phyloP scores from a whole-genome alignment of 2,888 invertebrate genomes.

The Chrysomela aeneicollis region DNA sequence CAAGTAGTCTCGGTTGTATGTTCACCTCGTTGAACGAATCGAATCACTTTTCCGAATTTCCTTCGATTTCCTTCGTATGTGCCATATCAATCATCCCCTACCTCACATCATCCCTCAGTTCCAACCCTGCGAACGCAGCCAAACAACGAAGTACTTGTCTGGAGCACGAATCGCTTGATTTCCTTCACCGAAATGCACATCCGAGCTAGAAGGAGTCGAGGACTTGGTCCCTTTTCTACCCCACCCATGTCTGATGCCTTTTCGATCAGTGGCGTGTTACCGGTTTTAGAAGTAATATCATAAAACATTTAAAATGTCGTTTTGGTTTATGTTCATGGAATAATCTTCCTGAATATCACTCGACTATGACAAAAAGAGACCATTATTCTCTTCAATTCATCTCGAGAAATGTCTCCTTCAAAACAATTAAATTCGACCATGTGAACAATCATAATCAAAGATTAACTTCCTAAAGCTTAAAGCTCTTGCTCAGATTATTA shows the following conservation, averaged over 20 bases:
- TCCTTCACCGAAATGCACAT: slow-evolving; percentile 21
- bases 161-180: slow-evolving; percentile 22
- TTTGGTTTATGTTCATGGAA: no score
- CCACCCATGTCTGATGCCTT: no score
- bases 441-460: no score
- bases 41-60: not conserved
- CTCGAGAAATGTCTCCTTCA: no score
- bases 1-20: not conserved
- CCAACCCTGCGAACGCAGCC: not conserved
- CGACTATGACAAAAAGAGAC: no score
- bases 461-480: no score
- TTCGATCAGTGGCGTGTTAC: not conserved
- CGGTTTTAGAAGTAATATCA: not conserved
- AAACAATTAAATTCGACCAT: no score
- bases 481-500: no score
- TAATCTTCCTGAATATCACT: no score
- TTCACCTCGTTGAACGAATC: not conserved
- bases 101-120: not conserved
- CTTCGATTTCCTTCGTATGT: slow-evolving; percentile 6
- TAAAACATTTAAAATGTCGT: no score
- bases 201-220: slow-evolving; percentile 21
- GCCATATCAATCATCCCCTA: slow-evolving; percentile 14
- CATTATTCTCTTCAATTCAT: no score
- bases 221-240: not conserved
- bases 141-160: slow-evolving; percentile 24